Evolutionary conservation across 2,888 invertebrate genomes (phyloP).

Genomic region (Metalampra italica): DNA sequence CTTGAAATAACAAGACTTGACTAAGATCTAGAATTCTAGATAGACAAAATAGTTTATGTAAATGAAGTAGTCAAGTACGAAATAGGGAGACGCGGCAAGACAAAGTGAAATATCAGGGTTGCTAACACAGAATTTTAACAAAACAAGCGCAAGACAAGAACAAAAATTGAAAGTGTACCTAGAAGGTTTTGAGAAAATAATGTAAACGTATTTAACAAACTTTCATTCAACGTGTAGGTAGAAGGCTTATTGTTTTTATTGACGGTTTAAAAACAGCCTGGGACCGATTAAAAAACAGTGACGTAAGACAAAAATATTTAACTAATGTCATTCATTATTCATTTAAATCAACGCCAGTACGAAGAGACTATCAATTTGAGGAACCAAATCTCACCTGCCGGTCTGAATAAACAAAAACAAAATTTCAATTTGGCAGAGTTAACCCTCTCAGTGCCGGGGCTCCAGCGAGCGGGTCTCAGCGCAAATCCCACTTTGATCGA

Average conservation of each 20-base stretch:
- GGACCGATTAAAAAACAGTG: no score
- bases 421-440: slow-evolving; percentile 59
- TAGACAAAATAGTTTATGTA: slow-evolving; percentile 48
- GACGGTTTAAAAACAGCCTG: no score
- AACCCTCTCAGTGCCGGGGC: slow-evolving; percentile 34
- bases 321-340: no score
- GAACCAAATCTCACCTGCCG: slow-evolving; percentile 43
- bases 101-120: slow-evolving; percentile 34
- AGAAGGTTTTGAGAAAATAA: no score
- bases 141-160: slow-evolving; percentile 1
- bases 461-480: slow-evolving; percentile 38
- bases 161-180: no score
- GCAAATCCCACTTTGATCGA: slow-evolving; percentile 72
- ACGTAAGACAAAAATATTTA: background rate
- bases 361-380: slow-evolving; percentile 20
- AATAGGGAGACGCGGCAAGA: slow-evolving; percentile 13
- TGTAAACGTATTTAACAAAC: no score
- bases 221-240: no score
- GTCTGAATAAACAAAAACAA: slow-evolving; percentile 61
- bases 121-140: background rate
- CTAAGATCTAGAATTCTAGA: slow-evolving; percentile 31
- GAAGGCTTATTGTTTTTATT: no score
- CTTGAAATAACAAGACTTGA: slow-evolving; percentile 32
- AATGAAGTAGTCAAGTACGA: slow-evolving; percentile 21
- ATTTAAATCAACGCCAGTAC: no score